Evolutionary conservation across 1,140 invertebrate genomes (phyloP).

Genomic region (Magallana gigas): DNA sequence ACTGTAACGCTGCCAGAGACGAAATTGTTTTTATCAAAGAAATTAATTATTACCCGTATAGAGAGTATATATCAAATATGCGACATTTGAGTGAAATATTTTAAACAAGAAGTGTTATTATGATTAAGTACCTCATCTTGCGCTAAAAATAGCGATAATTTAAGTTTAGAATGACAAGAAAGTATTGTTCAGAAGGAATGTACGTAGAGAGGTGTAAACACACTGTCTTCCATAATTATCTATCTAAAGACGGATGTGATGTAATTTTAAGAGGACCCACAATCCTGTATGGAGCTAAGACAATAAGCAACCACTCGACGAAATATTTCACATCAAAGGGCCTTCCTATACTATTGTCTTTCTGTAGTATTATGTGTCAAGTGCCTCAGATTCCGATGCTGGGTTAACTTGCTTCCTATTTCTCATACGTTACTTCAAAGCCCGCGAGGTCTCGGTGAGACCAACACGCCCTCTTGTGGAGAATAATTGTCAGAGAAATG

Average conservation of each 20-base stretch:
- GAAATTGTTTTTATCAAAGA: too few species aligned
- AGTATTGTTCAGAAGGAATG: not conserved
- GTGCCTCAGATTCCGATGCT: conserved; percentile 19
- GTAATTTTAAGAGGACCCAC: not conserved
- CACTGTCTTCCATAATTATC: conserved; percentile 2
- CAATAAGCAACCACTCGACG: not conserved
- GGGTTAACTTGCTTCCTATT: conserved; percentile 15
- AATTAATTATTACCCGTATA: too few species aligned
- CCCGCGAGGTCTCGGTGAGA: conserved; percentile 1
- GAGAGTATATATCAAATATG: too few species aligned
- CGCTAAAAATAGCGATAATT: too few species aligned
- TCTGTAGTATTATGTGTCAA: conserved; percentile 15
- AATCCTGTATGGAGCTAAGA: conserved; percentile 20
- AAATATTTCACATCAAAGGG: conserved; percentile 29
- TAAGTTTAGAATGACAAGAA: not conserved
- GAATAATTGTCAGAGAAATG: conserved; percentile 38
- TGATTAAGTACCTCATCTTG: too few species aligned
- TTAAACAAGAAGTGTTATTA: too few species aligned
- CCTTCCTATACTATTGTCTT: not conserved
- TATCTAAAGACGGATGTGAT: not conserved
- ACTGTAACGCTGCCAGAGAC: too few species aligned
- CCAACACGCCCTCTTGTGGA: conserved; percentile 18
- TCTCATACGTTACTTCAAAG: conserved; percentile 36
- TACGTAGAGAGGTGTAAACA: not conserved
- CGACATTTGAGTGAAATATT: too few species aligned